phyloP scores from a whole-genome alignment of 2,797 vertebrate genomes.

The Macropodus opercularis region DNA sequence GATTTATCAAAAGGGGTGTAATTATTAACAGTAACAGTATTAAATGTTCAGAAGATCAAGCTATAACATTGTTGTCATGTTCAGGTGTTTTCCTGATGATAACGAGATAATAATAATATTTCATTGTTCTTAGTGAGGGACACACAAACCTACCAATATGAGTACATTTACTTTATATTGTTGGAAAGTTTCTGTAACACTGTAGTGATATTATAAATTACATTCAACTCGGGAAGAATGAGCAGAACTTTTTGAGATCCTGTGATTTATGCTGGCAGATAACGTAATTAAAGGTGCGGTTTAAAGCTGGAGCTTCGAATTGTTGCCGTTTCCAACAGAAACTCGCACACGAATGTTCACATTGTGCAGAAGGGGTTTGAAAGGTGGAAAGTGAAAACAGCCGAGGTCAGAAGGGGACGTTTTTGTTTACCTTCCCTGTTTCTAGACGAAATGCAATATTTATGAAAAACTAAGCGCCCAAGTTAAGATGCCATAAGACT shows the following conservation, averaged over 20 bases:
- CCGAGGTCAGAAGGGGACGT: constrained; percentile 28
- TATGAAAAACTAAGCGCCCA: constrained; percentile 24
- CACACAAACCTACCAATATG: not conserved
- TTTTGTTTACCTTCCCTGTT: constrained; percentile 31
- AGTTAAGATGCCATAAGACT: constrained; percentile 16
- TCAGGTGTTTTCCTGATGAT: too few species aligned
- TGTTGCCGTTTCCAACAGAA: not conserved
- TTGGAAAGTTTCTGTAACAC: not conserved
- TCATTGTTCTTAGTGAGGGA: not conserved
- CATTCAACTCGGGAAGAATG: not conserved
- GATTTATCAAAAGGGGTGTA: too few species aligned
- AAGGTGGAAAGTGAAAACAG: not conserved
- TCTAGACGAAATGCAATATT: constrained; percentile 23
- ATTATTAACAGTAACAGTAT: too few species aligned
- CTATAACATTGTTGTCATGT: too few species aligned
- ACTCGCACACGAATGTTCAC: constrained; percentile 5
- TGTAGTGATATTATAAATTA: not conserved
- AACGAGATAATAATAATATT: too few species aligned
- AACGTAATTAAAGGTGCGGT: constrained; percentile 9
- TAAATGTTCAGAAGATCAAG: too few species aligned
- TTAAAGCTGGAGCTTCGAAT: constrained; percentile 15
- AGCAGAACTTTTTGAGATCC: not conserved
- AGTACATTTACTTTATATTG: not conserved
- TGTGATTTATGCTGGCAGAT: not conserved
- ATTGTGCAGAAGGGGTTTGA: constrained; percentile 6